Base-by-base conservation (phyloP, 2,888 invertebrate genomes). In the Loripinus fragilis region DNA sequence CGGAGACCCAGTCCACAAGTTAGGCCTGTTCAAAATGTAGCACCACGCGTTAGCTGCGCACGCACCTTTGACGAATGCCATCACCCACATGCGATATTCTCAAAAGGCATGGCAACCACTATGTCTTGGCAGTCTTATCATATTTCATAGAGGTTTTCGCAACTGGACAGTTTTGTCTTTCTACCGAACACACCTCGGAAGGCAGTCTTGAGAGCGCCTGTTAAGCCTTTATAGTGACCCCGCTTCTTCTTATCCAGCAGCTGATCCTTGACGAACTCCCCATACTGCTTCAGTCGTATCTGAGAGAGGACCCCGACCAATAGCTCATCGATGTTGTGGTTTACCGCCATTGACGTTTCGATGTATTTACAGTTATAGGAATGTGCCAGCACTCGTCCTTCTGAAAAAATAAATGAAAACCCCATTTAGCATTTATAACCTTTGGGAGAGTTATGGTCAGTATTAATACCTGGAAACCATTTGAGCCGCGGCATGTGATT, bases 301-400 rank as follows among this genome's bases (percentile, higher is more conserved):
- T 98, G 98, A 88, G 96, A 97, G 80, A 98, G 95, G 73, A 97
- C 96, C 0, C 98, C 98, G 30, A 98, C 98, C 60, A 98, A 95
- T 0, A 98, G 95, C 90, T 98, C 98, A 94, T 98, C 98, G 41
- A 98, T 97, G 93, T 98, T 98, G 95, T 98, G 98, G 94, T 98
- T 98, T 91, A 98, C 97, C 35, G 97, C 98, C 30, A 98, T 98
- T 0, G 98, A 98, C 38, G 98, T 97, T 94, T 98, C 98, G 88
- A 97, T 97, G 95, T 97, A 98, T 94, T 98, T 98, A 71, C 97
- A 96, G 85, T 97, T 96, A 94, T 96, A 79, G 15, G 83, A 79
- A 50, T 79, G 67, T 15, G 85, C 83, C 30, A 83, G 70, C 2
- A 74, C 64, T 50, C 75, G 66, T 3, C 82, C 83, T 42, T 81